These are phyloP conservation scores for Sebastolobus altivelis DNA, from an alignment of 2,797 vertebrate genomes.

Conservation along the genomic window DNA sequence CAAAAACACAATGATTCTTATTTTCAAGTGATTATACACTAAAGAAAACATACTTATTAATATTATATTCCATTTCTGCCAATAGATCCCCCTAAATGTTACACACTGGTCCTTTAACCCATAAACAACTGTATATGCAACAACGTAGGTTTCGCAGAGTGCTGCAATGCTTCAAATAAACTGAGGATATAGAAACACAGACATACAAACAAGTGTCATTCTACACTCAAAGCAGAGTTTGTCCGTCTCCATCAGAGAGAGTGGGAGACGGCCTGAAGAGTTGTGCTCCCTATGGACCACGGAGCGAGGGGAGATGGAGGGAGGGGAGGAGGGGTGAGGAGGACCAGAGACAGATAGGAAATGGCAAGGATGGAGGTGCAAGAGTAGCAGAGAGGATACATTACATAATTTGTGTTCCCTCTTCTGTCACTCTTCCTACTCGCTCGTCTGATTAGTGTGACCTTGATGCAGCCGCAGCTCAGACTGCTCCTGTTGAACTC, in stretches of 20 bases:
- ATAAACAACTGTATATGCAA: not conserved
- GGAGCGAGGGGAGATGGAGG: conserved; percentile 10
- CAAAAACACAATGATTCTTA: not conserved
- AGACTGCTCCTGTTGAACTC: conserved; percentile 77
- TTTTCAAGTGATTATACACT: not conserved
- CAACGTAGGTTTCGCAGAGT: not conserved
- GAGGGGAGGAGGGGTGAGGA: conserved; percentile 1
- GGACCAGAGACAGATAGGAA: conserved; percentile 39
- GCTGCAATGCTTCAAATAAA: conserved; percentile 2
- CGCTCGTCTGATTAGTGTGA: conserved; percentile 72
- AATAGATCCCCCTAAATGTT: no score
- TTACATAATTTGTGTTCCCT: conserved; percentile 71
- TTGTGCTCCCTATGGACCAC: conserved; percentile 35
- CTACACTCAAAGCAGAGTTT: conserved; percentile 33
- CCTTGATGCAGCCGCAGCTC: conserved; percentile 72
- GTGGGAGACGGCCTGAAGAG: conserved; percentile 22
- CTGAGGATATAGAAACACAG: not conserved
- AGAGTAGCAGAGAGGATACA: conserved; percentile 50
- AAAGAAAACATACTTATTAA: not conserved
- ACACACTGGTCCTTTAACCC: not conserved
- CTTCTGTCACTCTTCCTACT: conserved; percentile 59
- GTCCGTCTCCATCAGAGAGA: conserved; percentile 47
- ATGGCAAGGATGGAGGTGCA: conserved; percentile 54
- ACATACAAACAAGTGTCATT: conserved; percentile 40
- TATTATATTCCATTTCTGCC: not conserved